Percentiles rank a stretch among this genome's conserved stretches.
These are phyloP conservation scores for Baryphthengus martii DNA, from an alignment of 2,113 vertebrate genomes.

Conservation along the genomic window DNA sequence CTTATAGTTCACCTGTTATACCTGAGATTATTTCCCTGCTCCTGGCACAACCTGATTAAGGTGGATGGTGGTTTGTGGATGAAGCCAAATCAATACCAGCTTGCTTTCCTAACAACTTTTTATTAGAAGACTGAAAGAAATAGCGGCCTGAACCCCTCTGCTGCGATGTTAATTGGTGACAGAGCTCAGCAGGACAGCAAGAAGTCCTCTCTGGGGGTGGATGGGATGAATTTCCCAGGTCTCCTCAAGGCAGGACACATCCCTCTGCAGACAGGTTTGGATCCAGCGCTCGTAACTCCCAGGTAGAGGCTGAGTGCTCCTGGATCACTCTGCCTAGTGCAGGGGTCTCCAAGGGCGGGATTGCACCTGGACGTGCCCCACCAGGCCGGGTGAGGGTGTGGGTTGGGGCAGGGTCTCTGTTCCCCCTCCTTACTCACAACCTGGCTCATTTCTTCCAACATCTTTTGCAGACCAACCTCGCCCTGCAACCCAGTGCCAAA, in stretches of 20 bases:
- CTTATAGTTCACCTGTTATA: not conserved
- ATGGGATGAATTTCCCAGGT: not conserved
- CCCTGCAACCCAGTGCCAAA: not conserved
- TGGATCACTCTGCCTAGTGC: not conserved
- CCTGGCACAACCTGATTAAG: not conserved
- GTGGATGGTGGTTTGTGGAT: not conserved
- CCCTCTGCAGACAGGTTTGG: not conserved
- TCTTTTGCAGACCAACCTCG: not conserved
- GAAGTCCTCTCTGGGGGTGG: not conserved
- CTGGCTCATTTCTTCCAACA: not conserved
- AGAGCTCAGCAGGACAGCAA: not conserved
- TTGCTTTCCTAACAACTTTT: not conserved
- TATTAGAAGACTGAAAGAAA: not conserved
- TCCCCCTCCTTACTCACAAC: not conserved
- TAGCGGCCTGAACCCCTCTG: not conserved
- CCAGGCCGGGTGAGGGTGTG: not conserved
- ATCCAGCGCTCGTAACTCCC: not conserved
- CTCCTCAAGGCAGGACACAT: not conserved
- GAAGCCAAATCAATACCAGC: not conserved
- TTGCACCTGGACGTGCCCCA: rapidly evolving
- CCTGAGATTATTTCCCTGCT: not conserved
- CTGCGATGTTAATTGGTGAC: no score
- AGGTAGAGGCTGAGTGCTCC: not conserved
- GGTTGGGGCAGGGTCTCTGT: not conserved
- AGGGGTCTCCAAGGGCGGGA: not conserved